phyloP scores from a whole-genome alignment of 2,888 invertebrate species.

The Tipula lateralis region DNA sequence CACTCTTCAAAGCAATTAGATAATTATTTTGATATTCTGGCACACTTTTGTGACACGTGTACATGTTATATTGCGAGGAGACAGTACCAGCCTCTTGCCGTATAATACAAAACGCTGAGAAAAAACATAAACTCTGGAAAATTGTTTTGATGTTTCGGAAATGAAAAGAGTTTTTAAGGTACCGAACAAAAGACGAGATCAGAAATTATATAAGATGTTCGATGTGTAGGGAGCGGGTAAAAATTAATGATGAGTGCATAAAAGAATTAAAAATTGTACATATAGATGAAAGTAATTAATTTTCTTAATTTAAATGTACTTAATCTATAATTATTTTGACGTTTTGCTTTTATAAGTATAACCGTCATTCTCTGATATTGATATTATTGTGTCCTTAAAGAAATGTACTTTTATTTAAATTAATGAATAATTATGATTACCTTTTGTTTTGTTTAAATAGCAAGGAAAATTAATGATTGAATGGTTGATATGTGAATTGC shows the following conservation, averaged over 20 bases:
- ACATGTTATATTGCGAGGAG: not conserved
- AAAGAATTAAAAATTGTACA: not conserved
- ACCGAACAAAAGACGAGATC: not conserved
- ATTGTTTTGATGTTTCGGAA: not conserved
- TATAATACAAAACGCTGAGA: not conserved
- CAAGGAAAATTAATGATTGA: too few species aligned
- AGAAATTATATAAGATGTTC: not conserved
- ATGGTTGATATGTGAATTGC: too few species aligned
- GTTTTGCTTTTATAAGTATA: not conserved
- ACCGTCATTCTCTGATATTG: too few species aligned
- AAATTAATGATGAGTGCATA: not conserved
- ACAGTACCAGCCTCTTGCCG: too few species aligned
- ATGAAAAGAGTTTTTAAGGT: not conserved
- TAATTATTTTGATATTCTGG: not conserved
- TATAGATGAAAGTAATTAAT: not conserved
- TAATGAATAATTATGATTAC: too few species aligned
- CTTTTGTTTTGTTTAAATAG: too few species aligned
- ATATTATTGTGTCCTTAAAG: too few species aligned
- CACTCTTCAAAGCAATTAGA: conserved; percentile 24
- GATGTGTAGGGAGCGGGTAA: not conserved
- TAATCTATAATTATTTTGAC: not conserved
- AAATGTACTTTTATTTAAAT: too few species aligned
- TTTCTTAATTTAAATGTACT: not conserved
- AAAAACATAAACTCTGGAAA: not conserved
- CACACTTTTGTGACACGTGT: conserved; percentile 9